Base-by-base conservation (phyloP, 2,888 invertebrate species). In the Mylabris sibirica region DNA sequence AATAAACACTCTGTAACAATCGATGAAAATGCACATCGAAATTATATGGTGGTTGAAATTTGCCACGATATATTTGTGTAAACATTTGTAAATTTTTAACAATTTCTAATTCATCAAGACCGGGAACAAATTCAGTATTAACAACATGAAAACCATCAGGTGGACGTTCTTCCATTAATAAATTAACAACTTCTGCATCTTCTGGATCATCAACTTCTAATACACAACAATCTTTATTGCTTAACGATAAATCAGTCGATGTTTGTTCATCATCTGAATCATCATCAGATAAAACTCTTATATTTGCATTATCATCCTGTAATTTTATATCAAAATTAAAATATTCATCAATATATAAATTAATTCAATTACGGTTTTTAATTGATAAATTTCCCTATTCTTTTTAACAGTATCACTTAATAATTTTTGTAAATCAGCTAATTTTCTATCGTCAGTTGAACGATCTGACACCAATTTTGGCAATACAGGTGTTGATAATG, bases 181-280 rank as follows among this genome's bases (percentile, higher is more conserved):
- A 87, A 53, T 90, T 89, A 72, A 93, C 89, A 63, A 93, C 90
- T 81, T 93, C 93, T 76, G 92, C 89, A 82, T 95, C 95, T 81
- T 94, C 93, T 20, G 92, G 90, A 81, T 95, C 95, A 80, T 95
- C 95, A 11, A 95, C 92, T 87, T 95, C 94, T 49, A 95, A 84
- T 41, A 95, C 89, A 79, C 93, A 95, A 1, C 93, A 90, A 76
- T 95, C 94, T 83, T 94, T 94, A 79, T 91, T 92, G 53, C 92
- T 93, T 62, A 89, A 84, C 59, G 90, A 89, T 62, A 93, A 85
- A 82, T 94, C 93, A 65, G 91, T 80, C 70, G 90, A 89, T 35
- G 90, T 88, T 64, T 90, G 87, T 65, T 91, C 90, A 67, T 90
- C 90, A 69, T 91, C 92, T 0, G 90, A 90, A 68, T 91, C 92